Base-by-base conservation (phyloP, 2,888 invertebrate genomes). In the Apeira syringaria region DNA sequence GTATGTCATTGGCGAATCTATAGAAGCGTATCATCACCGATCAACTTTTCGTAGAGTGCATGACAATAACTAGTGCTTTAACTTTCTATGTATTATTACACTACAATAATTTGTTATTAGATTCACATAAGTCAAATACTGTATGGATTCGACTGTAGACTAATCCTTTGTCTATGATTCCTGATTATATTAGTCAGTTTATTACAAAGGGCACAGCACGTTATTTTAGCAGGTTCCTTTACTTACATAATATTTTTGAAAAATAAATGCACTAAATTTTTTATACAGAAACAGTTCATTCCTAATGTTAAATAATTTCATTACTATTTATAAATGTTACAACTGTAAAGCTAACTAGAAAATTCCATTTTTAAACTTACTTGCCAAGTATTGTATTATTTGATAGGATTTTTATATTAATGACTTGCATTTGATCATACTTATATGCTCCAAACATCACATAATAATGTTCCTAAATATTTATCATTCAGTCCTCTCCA, bases 51-150 rank as follows among this genome's bases (percentile, higher is more conserved):
- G 46, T 80, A 77, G 79, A 80, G 77, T 81, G 88, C 88, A 88
- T 88, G 88, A 88, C 88, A 89, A 89, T 87, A 89, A 87, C 46
- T 85, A 84, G 78, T 74, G 80, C 80, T 83, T 85, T 74, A 80
- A 74, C 68, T 31, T 61, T 59, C 61, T 57, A 57, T 61, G 52
- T 66, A 64, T 63, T 61, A 68, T 66, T 65, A 66, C 31, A 39
- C 61, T 58, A 59, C 46, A 50, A 40, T 38, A 39, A 27, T 20
- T 27, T 15, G n/a, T n/a, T n/a, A n/a, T n/a, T n/a, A n/a, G n/a
- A n/a, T n/a, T n/a, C n/a, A n/a, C n/a, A n/a, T n/a, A n/a, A n/a
- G n/a, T n/a, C n/a, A n/a, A n/a, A n/a, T n/a, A n/a, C n/a, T n/a
- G n/a, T n/a, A n/a, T n/a, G n/a, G n/a, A n/a, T n/a, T n/a, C n/a